Percentiles rank a stretch among this genome's conserved stretches.
Conservation (phyloP, 2,797 vertebrate genomes). For the Phaenicophaeus curvirostris region DNA sequence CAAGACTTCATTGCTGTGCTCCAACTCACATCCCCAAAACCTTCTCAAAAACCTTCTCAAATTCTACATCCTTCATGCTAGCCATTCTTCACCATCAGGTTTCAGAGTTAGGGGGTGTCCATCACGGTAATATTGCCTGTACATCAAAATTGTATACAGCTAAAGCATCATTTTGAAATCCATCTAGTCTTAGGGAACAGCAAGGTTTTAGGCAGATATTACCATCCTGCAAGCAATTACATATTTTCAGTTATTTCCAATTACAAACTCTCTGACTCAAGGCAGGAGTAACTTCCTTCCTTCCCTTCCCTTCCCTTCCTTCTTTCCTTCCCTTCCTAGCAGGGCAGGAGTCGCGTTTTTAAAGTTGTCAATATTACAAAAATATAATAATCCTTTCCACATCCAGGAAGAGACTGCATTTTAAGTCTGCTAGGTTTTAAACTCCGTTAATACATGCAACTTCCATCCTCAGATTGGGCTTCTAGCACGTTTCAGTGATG, state of each 20-base stretch:
- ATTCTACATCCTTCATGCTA: neutral
- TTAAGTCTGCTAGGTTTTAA: neutral
- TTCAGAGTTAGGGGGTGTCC: neutral
- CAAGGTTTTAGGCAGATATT: neutral
- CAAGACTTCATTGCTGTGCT: neutral
- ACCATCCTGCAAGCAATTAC: neutral
- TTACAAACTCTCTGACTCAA: neutral
- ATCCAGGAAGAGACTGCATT: neutral
- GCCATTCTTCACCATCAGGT: neutral
- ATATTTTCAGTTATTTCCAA: neutral
- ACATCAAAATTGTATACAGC: neutral
- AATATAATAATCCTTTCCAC: neutral
- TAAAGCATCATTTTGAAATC: neutral
- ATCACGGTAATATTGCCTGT: neutral
- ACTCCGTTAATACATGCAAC: neutral
- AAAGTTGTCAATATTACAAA: neutral
- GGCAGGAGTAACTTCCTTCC: neutral
- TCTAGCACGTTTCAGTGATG: neutral
- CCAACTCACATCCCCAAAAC: neutral
- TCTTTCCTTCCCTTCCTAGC: neutral
- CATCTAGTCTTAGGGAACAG: neutral
- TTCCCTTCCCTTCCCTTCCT: too few relatives aligned
- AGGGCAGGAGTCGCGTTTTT: neutral
- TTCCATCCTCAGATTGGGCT: neutral
- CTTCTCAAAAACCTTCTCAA: neutral